Percentiles rank a stretch among this genome's conserved stretches.
These are phyloP conservation scores for Balearica regulorum DNA, from an alignment of 2,797 vertebrate genomes.

Conservation along the genomic window DNA sequence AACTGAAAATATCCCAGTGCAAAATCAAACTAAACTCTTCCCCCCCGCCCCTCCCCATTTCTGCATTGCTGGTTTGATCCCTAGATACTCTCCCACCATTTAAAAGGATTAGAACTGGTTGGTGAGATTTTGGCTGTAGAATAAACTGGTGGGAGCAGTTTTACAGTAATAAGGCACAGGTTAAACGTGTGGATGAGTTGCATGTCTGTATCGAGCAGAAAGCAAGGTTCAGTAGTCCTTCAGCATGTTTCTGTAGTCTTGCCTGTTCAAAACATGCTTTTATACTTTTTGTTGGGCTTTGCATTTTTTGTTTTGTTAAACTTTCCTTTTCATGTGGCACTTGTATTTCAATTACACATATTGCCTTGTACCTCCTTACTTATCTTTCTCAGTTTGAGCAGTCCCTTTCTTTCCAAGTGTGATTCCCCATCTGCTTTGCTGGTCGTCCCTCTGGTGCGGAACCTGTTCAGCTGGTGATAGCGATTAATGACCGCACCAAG, in stretches of 20 bases:
- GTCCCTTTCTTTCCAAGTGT: neutral
- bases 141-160: constrained; percentile 11
- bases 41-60: neutral
- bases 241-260: neutral
- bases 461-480: neutral
- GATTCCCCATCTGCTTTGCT: neutral
- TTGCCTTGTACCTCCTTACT: neutral
- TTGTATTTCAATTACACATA: neutral
- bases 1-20: neutral
- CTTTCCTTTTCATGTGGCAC: neutral
- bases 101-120: constrained; percentile 47
- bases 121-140: constrained; percentile 19
- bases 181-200: neutral
- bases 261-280: neutral
- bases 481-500: neutral
- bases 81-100: constrained; percentile 12
- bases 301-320: neutral
- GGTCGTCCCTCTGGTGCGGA: neutral
- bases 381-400: neutral
- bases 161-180: neutral
- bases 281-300: neutral
- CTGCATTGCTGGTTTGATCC: constrained; percentile 21
- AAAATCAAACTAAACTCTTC: neutral
- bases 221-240: neutral
- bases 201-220: accelerated